phyloP scores from a whole-genome alignment of 2,113 vertebrate genomes.

The Platycercus adscitus region DNA sequence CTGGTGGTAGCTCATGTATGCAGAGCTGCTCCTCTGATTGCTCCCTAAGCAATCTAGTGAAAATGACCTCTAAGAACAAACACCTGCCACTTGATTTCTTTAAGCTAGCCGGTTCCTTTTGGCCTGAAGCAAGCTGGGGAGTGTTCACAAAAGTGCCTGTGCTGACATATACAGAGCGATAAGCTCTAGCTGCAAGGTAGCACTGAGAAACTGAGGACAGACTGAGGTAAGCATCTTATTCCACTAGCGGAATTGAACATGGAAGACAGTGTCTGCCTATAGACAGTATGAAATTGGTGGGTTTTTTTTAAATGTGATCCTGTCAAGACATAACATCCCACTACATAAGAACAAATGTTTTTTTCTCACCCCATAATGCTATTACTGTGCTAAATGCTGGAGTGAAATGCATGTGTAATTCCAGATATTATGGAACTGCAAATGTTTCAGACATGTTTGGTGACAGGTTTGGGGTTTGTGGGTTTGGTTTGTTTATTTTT shows the following conservation, averaged over 20 bases:
- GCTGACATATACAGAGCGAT: not conserved
- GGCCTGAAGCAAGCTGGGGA: not conserved
- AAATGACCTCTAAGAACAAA: not conserved
- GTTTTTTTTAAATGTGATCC: not conserved
- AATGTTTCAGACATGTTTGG: not conserved
- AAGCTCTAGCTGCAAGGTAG: not conserved
- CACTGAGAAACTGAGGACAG: not conserved
- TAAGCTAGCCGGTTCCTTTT: not conserved
- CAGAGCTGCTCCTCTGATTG: not conserved
- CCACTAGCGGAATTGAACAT: not conserved
- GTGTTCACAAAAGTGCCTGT: fast-evolving
- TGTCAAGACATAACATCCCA: not conserved
- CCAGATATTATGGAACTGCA: not conserved
- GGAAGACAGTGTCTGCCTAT: not conserved
- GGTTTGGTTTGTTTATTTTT: too few species aligned
- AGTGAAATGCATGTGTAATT: not conserved
- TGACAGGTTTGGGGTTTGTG: not conserved
- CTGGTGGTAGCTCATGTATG: not conserved
- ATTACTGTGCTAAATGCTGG: not conserved
- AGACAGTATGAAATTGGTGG: not conserved
- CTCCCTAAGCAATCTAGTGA: not conserved
- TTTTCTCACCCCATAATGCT: not conserved
- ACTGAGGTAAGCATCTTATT: not conserved
- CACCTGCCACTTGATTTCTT: not conserved
- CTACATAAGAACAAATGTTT: not conserved